Evolutionary conservation across 92 coral and sea anemone genomes (phyloP).

Genomic region (Palythoa grandiflora): DNA sequence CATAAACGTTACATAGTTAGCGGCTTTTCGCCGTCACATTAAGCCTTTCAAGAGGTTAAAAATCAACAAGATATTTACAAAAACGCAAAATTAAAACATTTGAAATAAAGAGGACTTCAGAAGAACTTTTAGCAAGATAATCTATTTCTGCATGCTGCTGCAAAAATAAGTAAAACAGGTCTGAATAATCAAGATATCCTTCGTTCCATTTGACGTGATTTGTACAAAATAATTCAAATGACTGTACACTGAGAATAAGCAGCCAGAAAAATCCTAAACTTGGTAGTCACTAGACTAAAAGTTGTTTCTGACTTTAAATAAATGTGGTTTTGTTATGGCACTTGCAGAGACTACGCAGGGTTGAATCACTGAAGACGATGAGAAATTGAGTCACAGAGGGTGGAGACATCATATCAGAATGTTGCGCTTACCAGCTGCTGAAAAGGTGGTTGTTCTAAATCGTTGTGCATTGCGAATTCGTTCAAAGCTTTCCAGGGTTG

Average conservation of each 20-base stretch:
- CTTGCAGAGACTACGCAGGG: background rate
- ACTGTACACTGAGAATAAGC: background rate
- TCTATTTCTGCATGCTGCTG: background rate
- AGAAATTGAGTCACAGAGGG: background rate
- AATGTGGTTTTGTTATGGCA: background rate
- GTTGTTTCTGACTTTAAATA: background rate
- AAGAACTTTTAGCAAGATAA: background rate
- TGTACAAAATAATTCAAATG: background rate
- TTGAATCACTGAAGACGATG: background rate
- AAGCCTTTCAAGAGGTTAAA: background rate
- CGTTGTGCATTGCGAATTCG: constrained; percentile 98
- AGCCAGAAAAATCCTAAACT: background rate
- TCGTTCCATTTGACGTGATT: background rate
- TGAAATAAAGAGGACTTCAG: background rate
- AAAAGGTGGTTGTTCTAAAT: constrained; percentile 95
- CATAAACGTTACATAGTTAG: background rate
- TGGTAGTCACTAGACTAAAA: background rate
- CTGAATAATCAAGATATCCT: background rate
- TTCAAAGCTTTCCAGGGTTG: constrained; percentile 99
- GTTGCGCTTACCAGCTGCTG: constrained; percentile 93
- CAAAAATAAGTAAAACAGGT: background rate
- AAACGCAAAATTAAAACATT: background rate
- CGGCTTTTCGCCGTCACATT: constrained; percentile 1
- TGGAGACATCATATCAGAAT: constrained; percentile 16
- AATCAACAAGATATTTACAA: constrained; percentile 2